Base-by-base conservation (phyloP, 2,888 invertebrate species). In the Drosophila atroscutellata region DNA sequence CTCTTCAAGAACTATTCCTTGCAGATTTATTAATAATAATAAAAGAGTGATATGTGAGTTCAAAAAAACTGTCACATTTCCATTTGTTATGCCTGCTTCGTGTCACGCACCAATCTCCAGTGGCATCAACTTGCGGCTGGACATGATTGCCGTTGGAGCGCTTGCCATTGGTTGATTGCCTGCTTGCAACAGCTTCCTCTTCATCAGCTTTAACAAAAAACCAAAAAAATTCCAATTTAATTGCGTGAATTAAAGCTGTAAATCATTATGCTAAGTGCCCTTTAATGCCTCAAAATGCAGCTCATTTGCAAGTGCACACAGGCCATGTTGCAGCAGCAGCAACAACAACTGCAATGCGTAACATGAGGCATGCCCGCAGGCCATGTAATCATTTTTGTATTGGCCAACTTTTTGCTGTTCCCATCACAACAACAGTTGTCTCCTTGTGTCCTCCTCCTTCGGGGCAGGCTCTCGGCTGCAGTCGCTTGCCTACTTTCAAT, bases 221-320 rank as follows among this genome's bases (percentile, higher is more conserved):
- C 18, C 37, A 52, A 63, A 73, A 28, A 87, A 80, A 88, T 87
- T 91, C 87, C 87, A 88, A 81, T 89, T 91, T 91, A 91, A 91
- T 91, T 91, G 91, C 90, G 90, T 91, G 91, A 91, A 91, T 91
- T 91, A 91, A 91, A 91, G 91, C 85, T 91, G 91, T 91, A 91
- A 91, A 91, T 91, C 91, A 91, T 91, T 91, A 91, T 87, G 90
- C 87, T 91, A 91, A 91, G 91, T 91, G 91, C 91, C 90, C 91
- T 87, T 91, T 91, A 90, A 91, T 91, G 90, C 86, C 86, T 83
- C 81, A 90, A 90, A 91, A 91, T 88, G 90, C 86, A 82, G 85
- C 84, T 89, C 86, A 90, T 91, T 91, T 90, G 83, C 90, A 87
- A 86, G 86, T 90, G 85, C 81, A 72, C 67, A 56, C 66, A 39